Conservation (phyloP, 2,797 vertebrate genomes). For the Micropoecilia bifurca region DNA sequence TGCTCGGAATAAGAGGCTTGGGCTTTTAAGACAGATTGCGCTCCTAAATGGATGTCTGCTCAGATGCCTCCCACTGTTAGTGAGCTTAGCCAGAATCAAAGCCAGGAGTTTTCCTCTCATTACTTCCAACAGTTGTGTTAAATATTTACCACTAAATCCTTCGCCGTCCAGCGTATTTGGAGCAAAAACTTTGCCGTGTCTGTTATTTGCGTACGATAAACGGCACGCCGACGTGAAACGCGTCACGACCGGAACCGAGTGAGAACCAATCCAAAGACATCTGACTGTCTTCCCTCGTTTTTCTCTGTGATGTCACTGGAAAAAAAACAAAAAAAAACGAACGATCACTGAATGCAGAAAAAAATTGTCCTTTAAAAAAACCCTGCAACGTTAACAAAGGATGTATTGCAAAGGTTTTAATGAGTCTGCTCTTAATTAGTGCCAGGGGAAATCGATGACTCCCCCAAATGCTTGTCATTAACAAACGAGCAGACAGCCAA, state of each 20-base stretch:
- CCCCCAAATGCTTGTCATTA: constrained; percentile 79
- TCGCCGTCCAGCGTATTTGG: constrained; percentile 30
- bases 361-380: constrained; percentile 27
- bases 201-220: constrained; percentile 24
- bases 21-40: constrained; percentile 70
- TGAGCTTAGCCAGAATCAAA: constrained; percentile 47
- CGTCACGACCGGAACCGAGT: no score
- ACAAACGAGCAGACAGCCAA: constrained; percentile 73
- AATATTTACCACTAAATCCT: constrained; percentile 32
- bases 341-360: constrained; percentile 45
- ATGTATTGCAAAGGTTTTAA: constrained; percentile 77
- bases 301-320: background rate
- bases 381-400: constrained; percentile 58
- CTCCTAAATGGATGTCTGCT: constrained; percentile 67
- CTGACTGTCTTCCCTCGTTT: background rate
- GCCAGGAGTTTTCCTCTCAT: constrained; percentile 45
- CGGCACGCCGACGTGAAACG: background rate
- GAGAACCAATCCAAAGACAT: background rate
- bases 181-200: constrained; percentile 48
- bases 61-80: constrained; percentile 58
- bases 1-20: constrained; percentile 58
- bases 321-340: constrained; percentile 43
- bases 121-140: constrained; percentile 53
- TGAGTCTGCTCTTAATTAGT: constrained; percentile 81
- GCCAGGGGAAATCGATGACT: constrained; percentile 77